Conservation (phyloP, 1,140 invertebrate species). For the Heliconius congener region DNA sequence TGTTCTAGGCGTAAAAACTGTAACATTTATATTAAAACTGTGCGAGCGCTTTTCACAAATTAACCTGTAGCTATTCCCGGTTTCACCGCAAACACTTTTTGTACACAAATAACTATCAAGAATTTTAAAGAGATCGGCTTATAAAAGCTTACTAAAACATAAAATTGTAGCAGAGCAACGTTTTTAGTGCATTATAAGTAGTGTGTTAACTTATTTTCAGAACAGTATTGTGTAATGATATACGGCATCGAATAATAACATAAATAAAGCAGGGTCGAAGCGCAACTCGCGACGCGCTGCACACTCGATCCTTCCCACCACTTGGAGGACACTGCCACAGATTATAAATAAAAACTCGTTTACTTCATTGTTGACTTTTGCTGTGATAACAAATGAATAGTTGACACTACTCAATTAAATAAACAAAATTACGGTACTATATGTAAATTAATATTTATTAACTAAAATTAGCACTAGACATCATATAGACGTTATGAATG, state of each 20-base stretch:
- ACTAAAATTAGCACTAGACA: background rate
- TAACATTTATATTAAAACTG: background rate
- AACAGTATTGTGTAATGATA: background rate
- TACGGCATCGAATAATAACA: conserved; percentile 29
- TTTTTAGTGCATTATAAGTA: background rate
- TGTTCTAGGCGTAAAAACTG: background rate
- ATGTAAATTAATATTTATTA: background rate
- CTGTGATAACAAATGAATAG: background rate
- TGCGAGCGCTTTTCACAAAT: background rate
- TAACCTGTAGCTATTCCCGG: conserved; percentile 32
- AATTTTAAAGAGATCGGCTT: background rate
- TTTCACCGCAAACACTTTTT: conserved; percentile 29
- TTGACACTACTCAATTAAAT: background rate
- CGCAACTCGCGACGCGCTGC: background rate
- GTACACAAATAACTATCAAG: conserved; percentile 19
- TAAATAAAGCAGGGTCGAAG: conserved; percentile 26
- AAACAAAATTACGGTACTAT: background rate
- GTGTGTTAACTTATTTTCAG: background rate
- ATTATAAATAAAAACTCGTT: conserved; percentile 22
- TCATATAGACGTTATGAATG: too few relatives aligned
- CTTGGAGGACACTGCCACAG: conserved; percentile 30
- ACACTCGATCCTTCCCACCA: conserved; percentile 17
- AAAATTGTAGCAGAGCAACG: background rate
- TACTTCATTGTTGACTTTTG: background rate
- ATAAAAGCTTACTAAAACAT: background rate